These are phyloP conservation scores for Pristionchus mayeri DNA, from an alignment of 2,888 invertebrate genomes.

Conservation along the genomic window DNA sequence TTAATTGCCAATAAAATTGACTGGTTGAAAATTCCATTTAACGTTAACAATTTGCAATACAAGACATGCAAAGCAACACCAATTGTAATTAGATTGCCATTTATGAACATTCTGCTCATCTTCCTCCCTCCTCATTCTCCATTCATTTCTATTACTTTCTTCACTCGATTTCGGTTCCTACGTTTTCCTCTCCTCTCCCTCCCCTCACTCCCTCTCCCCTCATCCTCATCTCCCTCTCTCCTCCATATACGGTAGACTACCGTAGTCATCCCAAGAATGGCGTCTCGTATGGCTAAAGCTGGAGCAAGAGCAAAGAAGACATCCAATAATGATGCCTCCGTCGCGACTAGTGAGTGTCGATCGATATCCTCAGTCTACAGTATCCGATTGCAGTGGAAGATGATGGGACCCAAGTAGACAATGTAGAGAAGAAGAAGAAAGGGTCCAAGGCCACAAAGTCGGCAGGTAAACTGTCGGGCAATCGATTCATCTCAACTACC, in stretches of 20 bases:
- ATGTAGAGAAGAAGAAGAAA: not conserved
- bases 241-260: too few species aligned
- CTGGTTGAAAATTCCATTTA: not conserved
- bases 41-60: too few species aligned
- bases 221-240: too few species aligned
- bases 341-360: not conserved
- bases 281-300: not conserved
- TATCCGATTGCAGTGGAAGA: not conserved
- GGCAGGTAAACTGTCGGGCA: not conserved
- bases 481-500: not conserved
- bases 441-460: not conserved
- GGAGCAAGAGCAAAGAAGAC: not conserved
- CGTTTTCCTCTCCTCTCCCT: not conserved
- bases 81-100: too few species aligned
- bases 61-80: too few species aligned
- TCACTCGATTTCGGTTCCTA: not conserved
- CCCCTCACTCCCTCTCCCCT: too few species aligned
- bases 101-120: too few species aligned
- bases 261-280: too few species aligned
- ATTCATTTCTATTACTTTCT: not conserved
- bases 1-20: conserved; percentile 37
- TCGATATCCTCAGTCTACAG: not conserved
- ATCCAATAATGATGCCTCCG: not conserved
- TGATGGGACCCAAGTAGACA: not conserved
- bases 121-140: not conserved